These are phyloP conservation scores for Tryphoninae sp. DNA, from an alignment of 2,888 invertebrate genomes.

Conservation along the genomic window DNA sequence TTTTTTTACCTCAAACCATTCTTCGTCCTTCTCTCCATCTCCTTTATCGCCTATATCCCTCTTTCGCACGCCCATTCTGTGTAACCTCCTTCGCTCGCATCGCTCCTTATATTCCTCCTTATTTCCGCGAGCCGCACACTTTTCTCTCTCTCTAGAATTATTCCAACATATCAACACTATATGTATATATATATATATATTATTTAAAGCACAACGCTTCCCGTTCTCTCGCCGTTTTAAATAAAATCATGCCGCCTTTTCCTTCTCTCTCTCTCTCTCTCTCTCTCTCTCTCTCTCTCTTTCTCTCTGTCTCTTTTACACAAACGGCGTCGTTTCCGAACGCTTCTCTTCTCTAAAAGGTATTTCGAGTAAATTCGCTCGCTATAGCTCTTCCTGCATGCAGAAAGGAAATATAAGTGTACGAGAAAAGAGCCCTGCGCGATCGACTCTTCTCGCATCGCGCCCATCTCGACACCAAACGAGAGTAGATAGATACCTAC, in stretches of 20 bases:
- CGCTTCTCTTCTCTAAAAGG: conserved; percentile 68
- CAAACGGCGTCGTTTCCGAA: conserved; percentile 34
- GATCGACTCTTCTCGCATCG: conserved; percentile 43
- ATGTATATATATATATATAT: conserved; percentile 28
- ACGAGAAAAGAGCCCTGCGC: conserved; percentile 31
- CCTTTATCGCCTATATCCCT: conserved; percentile 56
- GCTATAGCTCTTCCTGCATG: conserved; percentile 45
- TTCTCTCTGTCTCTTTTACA: not conserved
- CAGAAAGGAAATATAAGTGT: conserved; percentile 42
- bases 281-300: not conserved
- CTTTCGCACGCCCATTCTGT: conserved; percentile 60
- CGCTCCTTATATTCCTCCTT: conserved; percentile 67
- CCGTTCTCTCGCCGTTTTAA: conserved; percentile 62
- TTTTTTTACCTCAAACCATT: conserved; percentile 44
- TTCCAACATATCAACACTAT: conserved; percentile 37
- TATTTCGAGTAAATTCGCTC: conserved; percentile 68
- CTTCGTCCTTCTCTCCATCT: conserved; percentile 52
- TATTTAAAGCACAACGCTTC: conserved; percentile 70
- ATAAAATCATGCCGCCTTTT: conserved; percentile 70
- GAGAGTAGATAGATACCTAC: not conserved
- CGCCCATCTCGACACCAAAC: conserved; percentile 36
- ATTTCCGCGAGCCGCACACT: conserved; percentile 63
- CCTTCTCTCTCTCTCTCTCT: conserved; percentile 25
- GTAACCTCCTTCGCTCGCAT: conserved; percentile 57
- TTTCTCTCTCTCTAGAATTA: conserved; percentile 34